Base-by-base conservation (phyloP, 2,113 vertebrate species). In the Rhinoderma darwinii region DNA sequence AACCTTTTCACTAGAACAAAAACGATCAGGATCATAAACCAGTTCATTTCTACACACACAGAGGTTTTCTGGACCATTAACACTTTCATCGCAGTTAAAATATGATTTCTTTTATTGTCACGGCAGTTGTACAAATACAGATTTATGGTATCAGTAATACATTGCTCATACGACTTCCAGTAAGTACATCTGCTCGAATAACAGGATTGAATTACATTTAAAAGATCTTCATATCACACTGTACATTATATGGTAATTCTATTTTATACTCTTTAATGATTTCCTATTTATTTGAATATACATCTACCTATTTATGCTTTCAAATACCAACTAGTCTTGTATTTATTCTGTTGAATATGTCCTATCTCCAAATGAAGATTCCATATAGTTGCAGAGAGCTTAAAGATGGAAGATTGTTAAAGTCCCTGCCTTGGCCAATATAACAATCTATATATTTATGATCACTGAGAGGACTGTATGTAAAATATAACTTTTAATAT, bases 1-100 rank as follows among this genome's bases (percentile, higher is more conserved):
- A 83, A 83, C 43, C 61, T 70, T 70, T 72, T 83, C 81, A 83
- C 81, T 83, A 72, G 81, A 70, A 83, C 81, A 83, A 83, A 83
- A 83, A 83, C 14, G 63, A 83, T 47, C 44, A 50, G 81, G 81
- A 68, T 83, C 81, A 83, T 83, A 83, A 83, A 83, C 43, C 81
- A 66, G 32, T 83, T 83, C 44, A 83, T 83, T 70, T 50, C 81
- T 68, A 72, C 12, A 54, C 39, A 83, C 61, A 72, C 81, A 37
- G 81, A 70, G 43, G 27, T 50, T 83, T 83, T 27, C 81, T 83
- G 81, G 63, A 68, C 63, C 81, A 83, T 83, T 70, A 83, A 83
- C 81, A 83, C 81, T 70, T 83, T 83, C 81, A 82, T 82, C 12
- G 25, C 56, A 43, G 79, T 70, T 83, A 50, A 70, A 83, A 83